A percentile compares a stretch with the other conserved stretches of the same genome.
phyloP scores from a whole-genome alignment of 1,140 invertebrate species.

The Scaptomyza montana region DNA sequence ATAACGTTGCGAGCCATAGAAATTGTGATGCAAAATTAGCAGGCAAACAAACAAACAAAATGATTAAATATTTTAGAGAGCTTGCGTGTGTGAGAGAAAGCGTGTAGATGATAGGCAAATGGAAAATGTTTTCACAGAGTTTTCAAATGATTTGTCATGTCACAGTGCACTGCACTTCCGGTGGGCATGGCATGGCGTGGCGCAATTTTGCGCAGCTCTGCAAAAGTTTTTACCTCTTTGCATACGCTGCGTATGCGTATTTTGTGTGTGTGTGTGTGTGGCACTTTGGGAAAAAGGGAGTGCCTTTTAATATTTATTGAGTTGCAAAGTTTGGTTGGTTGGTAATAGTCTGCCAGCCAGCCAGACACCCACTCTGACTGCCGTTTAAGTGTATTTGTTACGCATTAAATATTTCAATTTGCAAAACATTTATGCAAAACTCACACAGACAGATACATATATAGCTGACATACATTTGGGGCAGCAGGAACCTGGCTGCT shows the following conservation, averaged over 20 bases:
- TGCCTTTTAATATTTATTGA: slow-evolving; percentile 80
- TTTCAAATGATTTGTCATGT: slow-evolving; percentile 77
- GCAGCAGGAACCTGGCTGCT: not conserved
- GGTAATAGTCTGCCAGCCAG: not conserved
- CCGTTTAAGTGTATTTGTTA: slow-evolving; percentile 53
- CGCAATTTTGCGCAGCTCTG: no score
- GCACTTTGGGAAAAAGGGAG: not conserved
- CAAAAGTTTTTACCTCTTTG: slow-evolving; percentile 19
- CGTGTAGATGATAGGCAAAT: not conserved
- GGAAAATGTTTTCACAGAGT: slow-evolving; percentile 30
- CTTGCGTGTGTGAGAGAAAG: not conserved
- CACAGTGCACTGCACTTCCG: slow-evolving; percentile 68
- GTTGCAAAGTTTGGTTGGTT: slow-evolving; percentile 50
- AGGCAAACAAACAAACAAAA: slow-evolving; percentile 50
- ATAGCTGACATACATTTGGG: slow-evolving; percentile 1
- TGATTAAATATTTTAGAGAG: slow-evolving; percentile 55
- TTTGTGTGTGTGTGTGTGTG: slow-evolving; percentile 1
- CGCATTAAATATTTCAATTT: slow-evolving; percentile 77
- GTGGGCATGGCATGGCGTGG: not conserved
- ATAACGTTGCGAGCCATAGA: slow-evolving; percentile 13
- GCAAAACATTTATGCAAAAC: slow-evolving; percentile 73
- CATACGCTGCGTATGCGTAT: slow-evolving; percentile 46
- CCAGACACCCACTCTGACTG: not conserved
- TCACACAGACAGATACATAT: slow-evolving; percentile 16
- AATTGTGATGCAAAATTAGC: slow-evolving; percentile 58